These are phyloP conservation scores for Tragelaphus strepsiceros DNA, from an alignment of 2,113 vertebrate species.

Conservation along the genomic window DNA sequence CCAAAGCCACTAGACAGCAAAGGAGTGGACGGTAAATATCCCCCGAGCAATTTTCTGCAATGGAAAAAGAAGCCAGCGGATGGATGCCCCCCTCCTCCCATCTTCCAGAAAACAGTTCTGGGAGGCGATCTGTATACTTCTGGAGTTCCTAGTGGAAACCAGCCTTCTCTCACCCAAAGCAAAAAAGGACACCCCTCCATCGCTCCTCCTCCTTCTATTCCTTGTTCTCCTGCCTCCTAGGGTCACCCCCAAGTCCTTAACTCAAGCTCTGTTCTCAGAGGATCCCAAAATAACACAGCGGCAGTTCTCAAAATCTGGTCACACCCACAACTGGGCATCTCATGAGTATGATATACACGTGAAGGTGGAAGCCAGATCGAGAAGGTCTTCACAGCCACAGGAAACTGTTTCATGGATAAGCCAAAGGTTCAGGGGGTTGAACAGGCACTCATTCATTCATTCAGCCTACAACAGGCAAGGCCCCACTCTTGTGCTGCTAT, in stretches of 20 bases:
- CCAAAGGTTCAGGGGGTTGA: background rate
- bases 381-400: background rate
- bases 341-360: rapidly evolving
- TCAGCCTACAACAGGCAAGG: background rate
- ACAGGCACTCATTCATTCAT: background rate
- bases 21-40: no score
- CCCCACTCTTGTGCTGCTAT: rapidly evolving
- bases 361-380: background rate
- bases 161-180: background rate
- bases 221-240: background rate
- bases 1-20: background rate
- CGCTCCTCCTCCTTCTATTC: background rate
- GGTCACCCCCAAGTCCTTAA: background rate
- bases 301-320: background rate
- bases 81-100: rapidly evolving
- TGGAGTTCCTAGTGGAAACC: background rate
- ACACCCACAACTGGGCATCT: rapidly evolving
- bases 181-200: background rate
- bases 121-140: background rate
- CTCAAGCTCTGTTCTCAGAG: background rate
- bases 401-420: rapidly evolving
- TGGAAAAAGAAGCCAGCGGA: background rate
- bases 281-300: background rate
- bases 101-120: background rate
- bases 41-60: rapidly evolving